Evolutionary conservation across 2,797 vertebrate genomes (phyloP).

Genomic region (Acrocephalus scirpaceus): DNA sequence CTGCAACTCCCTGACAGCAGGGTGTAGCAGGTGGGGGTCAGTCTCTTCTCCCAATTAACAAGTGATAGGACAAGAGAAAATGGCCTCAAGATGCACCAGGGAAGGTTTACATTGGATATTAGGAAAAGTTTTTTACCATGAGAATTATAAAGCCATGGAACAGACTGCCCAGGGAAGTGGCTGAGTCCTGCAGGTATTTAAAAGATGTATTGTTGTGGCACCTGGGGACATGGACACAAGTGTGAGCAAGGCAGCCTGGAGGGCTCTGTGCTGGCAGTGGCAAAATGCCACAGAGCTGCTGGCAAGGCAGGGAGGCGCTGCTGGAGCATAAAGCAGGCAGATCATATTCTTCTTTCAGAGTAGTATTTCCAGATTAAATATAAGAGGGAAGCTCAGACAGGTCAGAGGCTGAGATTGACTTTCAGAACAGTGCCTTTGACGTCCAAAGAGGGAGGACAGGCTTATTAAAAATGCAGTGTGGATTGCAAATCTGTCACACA

Average conservation of each 20-base stretch:
- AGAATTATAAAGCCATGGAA: not conserved
- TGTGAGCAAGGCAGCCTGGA: rapidly evolving
- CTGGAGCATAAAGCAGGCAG: not conserved
- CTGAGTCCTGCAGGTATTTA: not conserved
- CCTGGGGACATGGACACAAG: not conserved
- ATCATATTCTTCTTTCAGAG: constrained; percentile 44
- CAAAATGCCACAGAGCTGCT: not conserved
- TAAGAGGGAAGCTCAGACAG: constrained; percentile 51
- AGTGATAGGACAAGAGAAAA: not conserved
- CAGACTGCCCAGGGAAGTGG: not conserved
- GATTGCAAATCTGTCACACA: constrained; percentile 62
- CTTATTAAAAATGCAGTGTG: constrained; percentile 63
- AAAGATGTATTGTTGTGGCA: not conserved
- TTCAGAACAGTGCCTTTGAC: constrained; percentile 18
- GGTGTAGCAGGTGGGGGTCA: rapidly evolving
- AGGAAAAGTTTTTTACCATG: not conserved
- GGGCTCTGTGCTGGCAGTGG: not conserved
- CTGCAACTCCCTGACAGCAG: not conserved
- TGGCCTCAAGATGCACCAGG: rapidly evolving
- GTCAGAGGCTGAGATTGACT: constrained; percentile 60
- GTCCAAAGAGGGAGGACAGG: not conserved
- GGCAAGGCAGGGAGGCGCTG: not conserved
- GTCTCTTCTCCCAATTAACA: not conserved
- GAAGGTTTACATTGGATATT: not conserved
- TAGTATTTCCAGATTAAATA: constrained; percentile 66